Evolutionary conservation across 2,113 vertebrate genomes (phyloP), one percentile per base, ranked within the genome.

Genomic region (Indicator indicator): DNA sequence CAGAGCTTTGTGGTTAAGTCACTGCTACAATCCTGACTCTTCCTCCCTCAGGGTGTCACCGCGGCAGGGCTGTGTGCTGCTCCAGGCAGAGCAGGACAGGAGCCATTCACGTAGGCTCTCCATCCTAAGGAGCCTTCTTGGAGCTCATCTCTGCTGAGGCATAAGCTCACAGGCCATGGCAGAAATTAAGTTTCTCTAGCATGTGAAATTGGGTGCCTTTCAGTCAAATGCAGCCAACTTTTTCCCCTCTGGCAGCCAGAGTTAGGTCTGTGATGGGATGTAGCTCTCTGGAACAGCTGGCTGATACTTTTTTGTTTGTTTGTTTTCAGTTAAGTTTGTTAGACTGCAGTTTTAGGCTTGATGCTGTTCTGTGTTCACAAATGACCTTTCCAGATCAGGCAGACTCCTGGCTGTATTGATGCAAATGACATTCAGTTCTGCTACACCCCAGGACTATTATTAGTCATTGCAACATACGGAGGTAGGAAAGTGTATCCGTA

Each of bases 371-470:
- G 62, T 75, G 86, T 96, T 94, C 84, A 93, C 80, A 94, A 56
- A 63, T 90, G 93, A 96, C 95, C 97, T 97, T 96, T 96, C 70
- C 73, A 71, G 88, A 76, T 79, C 88, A 91, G 74, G 60, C 75
- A 95, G 74, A 20, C 94, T 97, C 60, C 74, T 94, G 94, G 86
- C 83, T 91, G 83, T 92, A 92, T 36, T 87, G 91, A 93, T 92
- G 91, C 71, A 92, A 89, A 92, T 38, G 78, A 90, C 89, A 88
- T 96, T 97, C 94, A 85, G 88, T 88, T 90, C 91, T 93, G 89
- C 91, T 86, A 71, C 91, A 88, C 94, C 96, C 89, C 91, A 64
- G 81, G 82, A 95, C 89, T 98, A 96, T 97, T 98, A 96, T 98
- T 98, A 97, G 97, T 93, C 95, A 93, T 90, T 95, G 71, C 74